A percentile compares a stretch with the other conserved stretches of the same genome.
phyloP scores from a whole-genome alignment of 1,140 invertebrate species.

The Pseudomyrmex cubaensis region DNA sequence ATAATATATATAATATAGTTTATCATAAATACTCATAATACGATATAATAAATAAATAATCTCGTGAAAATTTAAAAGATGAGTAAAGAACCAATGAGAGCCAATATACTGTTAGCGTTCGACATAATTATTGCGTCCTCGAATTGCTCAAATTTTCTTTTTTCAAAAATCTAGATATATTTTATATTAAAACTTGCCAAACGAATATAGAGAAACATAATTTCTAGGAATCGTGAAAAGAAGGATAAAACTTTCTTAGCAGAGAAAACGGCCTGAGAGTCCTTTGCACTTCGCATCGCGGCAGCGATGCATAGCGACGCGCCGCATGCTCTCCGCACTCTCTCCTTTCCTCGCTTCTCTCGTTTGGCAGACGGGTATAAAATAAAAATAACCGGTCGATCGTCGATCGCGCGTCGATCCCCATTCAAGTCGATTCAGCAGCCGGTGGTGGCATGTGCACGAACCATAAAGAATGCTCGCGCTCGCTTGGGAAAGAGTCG shows the following conservation, averaged over 20 bases:
- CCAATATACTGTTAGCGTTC: too few relatives aligned
- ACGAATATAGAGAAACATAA: too few relatives aligned
- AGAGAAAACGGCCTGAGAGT: neutral
- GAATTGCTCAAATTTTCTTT: too few relatives aligned
- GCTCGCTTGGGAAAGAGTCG: constrained; percentile 75
- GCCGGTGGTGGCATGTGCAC: constrained; percentile 56
- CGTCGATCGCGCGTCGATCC: constrained; percentile 40
- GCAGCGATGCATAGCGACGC: neutral
- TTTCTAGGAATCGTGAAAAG: neutral
- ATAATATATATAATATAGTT: too few relatives aligned
- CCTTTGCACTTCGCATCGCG: neutral
- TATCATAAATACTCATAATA: too few relatives aligned
- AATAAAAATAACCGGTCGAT: constrained; percentile 61
- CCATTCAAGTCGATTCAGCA: constrained; percentile 62
- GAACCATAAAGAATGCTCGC: constrained; percentile 77
- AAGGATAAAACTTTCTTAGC: constrained; percentile 2
- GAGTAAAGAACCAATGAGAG: too few relatives aligned
- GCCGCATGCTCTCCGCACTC: neutral
- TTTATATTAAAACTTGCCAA: too few relatives aligned
- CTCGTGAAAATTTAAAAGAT: too few relatives aligned
- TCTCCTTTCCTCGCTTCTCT: neutral
- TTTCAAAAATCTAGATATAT: too few relatives aligned
- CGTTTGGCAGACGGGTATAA: constrained; percentile 1
- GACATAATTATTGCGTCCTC: too few relatives aligned
- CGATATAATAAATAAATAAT: too few relatives aligned